Evolutionary conservation across 2,888 invertebrate species (phyloP).

Genomic region (Pandemis cinnamomeana): DNA sequence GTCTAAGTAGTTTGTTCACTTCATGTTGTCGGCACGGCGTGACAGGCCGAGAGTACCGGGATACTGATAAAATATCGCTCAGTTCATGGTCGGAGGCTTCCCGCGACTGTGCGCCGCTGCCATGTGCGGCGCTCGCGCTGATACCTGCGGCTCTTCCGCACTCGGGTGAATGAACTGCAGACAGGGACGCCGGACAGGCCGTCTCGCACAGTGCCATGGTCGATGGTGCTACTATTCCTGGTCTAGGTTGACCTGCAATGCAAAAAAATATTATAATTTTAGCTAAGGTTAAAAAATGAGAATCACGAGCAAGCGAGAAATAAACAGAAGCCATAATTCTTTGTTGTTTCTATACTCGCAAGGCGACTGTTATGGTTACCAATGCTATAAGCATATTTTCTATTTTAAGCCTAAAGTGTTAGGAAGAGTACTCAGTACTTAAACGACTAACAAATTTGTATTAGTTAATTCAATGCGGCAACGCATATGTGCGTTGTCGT

Average conservation of each 20-base stretch:
- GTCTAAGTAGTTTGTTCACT: constrained; percentile 56
- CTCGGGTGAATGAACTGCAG: constrained; percentile 82
- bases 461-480: no score
- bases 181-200: constrained; percentile 62
- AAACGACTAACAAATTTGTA: no score
- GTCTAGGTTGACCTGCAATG: constrained; percentile 70
- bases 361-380: no score
- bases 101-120: constrained; percentile 68
- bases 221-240: constrained; percentile 70
- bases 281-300: neutral
- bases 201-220: constrained; percentile 70
- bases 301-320: no score
- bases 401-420: no score
- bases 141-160: constrained; percentile 80
- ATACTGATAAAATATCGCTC: constrained; percentile 81
- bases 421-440: no score
- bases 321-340: no score
- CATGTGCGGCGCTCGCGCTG: constrained; percentile 65
- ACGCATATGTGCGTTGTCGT: no score
- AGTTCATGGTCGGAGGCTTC: constrained; percentile 82
- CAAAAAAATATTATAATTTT: constrained; percentile 54
- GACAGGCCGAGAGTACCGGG: constrained; percentile 77
- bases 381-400: no score
- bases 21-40: constrained; percentile 67
- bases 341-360: no score